A percentile compares a stretch with the other conserved stretches of the same genome.
These are phyloP conservation scores for Cloeon dipterum DNA, from an alignment of 2,888 invertebrate genomes.

Conservation along the genomic window DNA sequence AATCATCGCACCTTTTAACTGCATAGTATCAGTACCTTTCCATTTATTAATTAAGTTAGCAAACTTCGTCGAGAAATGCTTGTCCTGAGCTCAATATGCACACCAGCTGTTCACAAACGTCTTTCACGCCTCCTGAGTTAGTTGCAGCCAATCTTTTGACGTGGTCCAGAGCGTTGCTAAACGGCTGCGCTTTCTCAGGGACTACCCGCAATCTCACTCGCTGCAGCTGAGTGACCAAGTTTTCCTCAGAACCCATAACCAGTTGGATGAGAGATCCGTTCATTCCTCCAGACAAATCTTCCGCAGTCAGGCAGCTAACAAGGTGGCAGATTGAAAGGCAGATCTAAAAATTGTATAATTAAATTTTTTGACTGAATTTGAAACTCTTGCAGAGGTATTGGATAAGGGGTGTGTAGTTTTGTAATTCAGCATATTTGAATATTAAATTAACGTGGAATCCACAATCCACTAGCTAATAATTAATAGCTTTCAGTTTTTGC, in stretches of 20 bases:
- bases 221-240: slow-evolving; percentile 11
- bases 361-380: too few relatives aligned
- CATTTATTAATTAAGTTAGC: not conserved
- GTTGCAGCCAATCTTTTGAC: not conserved
- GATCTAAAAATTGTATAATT: too few relatives aligned
- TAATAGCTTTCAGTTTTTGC: too few relatives aligned
- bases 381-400: too few relatives aligned
- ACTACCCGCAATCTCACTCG: slow-evolving; percentile 11
- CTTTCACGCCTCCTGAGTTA: not conserved
- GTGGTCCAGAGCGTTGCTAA: slow-evolving; percentile 15
- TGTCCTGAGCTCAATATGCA: not conserved
- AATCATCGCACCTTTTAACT: too few relatives aligned
- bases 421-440: too few relatives aligned
- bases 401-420: too few relatives aligned
- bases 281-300: slow-evolving; percentile 25
- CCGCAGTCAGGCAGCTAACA: slow-evolving; percentile 27
- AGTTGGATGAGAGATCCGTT: slow-evolving; percentile 22
- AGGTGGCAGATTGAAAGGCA: slow-evolving; percentile 53
- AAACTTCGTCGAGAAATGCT: too few relatives aligned
- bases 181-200: slow-evolving; percentile 19
- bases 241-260: slow-evolving; percentile 22
- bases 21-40: too few relatives aligned
- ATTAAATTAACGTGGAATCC: too few relatives aligned
- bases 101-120: not conserved
- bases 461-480: too few relatives aligned